Evolutionary conservation across 2,113 vertebrate genomes (phyloP).

Genomic region (Elachura formosa): DNA sequence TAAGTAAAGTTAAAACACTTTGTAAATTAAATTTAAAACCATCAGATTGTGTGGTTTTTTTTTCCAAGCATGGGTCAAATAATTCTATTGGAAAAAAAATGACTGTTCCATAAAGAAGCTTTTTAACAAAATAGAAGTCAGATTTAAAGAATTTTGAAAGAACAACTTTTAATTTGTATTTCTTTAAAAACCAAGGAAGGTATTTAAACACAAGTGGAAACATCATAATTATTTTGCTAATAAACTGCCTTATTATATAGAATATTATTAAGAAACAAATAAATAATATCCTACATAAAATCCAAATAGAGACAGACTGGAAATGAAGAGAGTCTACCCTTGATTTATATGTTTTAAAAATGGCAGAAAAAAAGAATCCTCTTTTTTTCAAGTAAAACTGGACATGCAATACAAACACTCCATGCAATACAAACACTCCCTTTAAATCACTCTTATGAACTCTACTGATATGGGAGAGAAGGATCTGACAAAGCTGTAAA

Average conservation of each 20-base stretch:
- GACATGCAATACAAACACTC: neutral
- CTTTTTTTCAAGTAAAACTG: neutral
- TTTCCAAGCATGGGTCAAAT: neutral
- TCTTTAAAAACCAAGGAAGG: neutral
- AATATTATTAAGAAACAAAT: neutral
- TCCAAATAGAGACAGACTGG: neutral
- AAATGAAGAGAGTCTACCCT: neutral
- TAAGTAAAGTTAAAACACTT: neutral
- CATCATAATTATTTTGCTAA: neutral
- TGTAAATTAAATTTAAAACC: neutral
- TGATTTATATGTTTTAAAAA: neutral
- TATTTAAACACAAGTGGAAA: neutral
- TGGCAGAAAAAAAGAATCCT: neutral
- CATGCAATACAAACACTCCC: neutral
- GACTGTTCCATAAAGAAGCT: neutral
- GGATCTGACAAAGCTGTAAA: neutral
- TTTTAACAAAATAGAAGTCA: neutral
- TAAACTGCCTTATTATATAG: neutral
- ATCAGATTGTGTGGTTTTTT: neutral
- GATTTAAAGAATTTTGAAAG: neutral
- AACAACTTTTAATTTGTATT: neutral
- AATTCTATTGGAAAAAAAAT: neutral
- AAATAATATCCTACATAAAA: neutral
- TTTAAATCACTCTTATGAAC: neutral
- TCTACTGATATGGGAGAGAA: neutral